phyloP scores from a whole-genome alignment of 2,113 vertebrate species.

The Noturus placidus region DNA sequence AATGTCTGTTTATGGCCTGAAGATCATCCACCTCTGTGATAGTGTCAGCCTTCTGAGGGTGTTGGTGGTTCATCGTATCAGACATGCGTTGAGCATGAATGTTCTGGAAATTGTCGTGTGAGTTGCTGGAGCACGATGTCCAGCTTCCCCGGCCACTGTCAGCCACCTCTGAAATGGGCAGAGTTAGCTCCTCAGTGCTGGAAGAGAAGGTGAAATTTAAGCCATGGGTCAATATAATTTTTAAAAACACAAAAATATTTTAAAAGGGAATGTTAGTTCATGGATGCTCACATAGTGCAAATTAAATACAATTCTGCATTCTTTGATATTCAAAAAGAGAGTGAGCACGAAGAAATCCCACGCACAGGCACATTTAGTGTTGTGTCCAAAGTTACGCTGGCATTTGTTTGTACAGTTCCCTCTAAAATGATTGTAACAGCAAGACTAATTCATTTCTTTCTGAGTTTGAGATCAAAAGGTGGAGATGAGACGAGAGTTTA shows the following conservation, averaged over 20 bases:
- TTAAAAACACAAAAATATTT: background rate
- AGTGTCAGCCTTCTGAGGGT: constrained; percentile 77
- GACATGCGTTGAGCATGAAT: constrained; percentile 81
- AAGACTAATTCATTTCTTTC: too few species aligned
- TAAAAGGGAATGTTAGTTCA: background rate
- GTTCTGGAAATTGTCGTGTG: constrained; percentile 93
- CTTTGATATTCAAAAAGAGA: background rate
- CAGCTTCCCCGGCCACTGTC: constrained; percentile 96
- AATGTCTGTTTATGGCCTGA: constrained; percentile 66
- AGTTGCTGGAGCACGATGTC: constrained; percentile 95
- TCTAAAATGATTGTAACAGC: background rate
- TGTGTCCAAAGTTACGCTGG: background rate
- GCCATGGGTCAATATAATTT: constrained; percentile 59
- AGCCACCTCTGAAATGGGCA: constrained; percentile 76
- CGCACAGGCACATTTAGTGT: background rate
- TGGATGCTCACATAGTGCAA: background rate
- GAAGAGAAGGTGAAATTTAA: constrained; percentile 77
- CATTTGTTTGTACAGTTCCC: background rate
- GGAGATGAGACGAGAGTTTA: too few species aligned
- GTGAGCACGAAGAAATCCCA: background rate
- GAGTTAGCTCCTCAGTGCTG: constrained; percentile 87
- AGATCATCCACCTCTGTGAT: constrained; percentile 79
- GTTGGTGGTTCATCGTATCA: constrained; percentile 75
- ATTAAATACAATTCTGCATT: background rate
- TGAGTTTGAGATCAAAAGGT: too few species aligned